Conservation (phyloP, 2,113 vertebrate species). For the Gasterosteus nipponicus region DNA sequence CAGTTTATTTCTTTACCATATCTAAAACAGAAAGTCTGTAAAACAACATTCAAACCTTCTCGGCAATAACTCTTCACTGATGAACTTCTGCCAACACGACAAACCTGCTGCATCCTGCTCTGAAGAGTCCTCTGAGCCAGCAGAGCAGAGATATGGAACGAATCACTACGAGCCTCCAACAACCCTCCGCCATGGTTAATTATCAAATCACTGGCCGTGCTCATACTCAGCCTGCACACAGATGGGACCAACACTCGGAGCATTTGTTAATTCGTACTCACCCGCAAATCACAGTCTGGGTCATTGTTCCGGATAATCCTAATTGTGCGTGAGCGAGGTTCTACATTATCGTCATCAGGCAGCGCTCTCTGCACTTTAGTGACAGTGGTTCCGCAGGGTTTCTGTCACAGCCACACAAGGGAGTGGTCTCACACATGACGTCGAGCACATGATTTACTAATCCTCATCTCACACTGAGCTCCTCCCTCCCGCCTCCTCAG, state of each 20-base stretch:
- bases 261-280: slow-evolving; percentile 70
- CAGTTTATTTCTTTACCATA: neutral
- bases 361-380: slow-evolving; percentile 59
- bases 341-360: slow-evolving; percentile 57
- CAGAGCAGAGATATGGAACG: slow-evolving; percentile 27
- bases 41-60: slow-evolving; percentile 22
- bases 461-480: slow-evolving; percentile 41
- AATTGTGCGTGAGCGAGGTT: slow-evolving; percentile 59
- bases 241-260: slow-evolving; percentile 46
- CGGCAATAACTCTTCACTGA: neutral
- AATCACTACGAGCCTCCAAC: slow-evolving; percentile 31
- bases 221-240: slow-evolving; percentile 48
- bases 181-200: slow-evolving; percentile 38
- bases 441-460: slow-evolving; percentile 57
- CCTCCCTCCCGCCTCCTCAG: slow-evolving; percentile 34
- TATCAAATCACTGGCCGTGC: slow-evolving; percentile 47
- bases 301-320: slow-evolving; percentile 70
- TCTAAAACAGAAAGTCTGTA: slow-evolving; percentile 14
- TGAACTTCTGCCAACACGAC: slow-evolving; percentile 18
- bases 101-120: slow-evolving; percentile 38
- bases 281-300: slow-evolving; percentile 57
- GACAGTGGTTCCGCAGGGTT: slow-evolving; percentile 51
- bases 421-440: slow-evolving; percentile 58
- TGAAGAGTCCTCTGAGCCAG: neutral
- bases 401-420: slow-evolving; percentile 62